Evolutionary conservation across 2,797 vertebrate genomes (phyloP).

Genomic region (Acanthurus tractus): DNA sequence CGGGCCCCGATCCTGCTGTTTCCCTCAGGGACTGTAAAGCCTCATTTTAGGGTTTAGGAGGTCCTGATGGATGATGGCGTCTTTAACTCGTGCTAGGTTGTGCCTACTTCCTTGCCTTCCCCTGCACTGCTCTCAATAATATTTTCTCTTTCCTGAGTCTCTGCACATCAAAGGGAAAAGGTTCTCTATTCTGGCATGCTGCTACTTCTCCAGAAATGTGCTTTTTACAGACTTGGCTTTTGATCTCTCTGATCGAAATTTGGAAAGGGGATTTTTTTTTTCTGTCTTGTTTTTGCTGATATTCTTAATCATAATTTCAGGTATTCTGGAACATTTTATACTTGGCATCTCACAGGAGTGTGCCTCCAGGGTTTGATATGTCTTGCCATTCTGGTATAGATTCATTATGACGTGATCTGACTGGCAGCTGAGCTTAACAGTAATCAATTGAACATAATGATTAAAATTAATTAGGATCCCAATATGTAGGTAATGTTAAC

Average conservation of each 20-base stretch:
- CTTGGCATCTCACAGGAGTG: not conserved
- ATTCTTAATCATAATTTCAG: conserved; percentile 35
- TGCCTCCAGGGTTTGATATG: not conserved
- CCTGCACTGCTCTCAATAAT: conserved; percentile 69
- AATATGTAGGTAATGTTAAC: not conserved
- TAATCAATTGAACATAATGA: not conserved
- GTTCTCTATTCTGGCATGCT: conserved; percentile 60
- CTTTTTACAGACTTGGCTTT: conserved; percentile 69
- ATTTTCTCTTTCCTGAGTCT: conserved; percentile 65
- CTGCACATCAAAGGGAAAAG: conserved; percentile 74
- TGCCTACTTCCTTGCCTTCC: conserved; percentile 55
- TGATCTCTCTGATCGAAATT: conserved; percentile 67
- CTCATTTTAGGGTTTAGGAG: conserved; percentile 76
- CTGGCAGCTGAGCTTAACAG: not conserved
- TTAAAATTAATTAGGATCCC: not conserved
- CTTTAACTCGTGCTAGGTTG: conserved; percentile 63
- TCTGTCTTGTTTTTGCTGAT: conserved; percentile 42
- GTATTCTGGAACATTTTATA: conserved; percentile 14
- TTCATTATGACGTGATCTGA: not conserved
- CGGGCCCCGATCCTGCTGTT: conserved; percentile 74
- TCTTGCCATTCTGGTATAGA: not conserved
- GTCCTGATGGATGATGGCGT: conserved; percentile 65
- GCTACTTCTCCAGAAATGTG: conserved; percentile 63
- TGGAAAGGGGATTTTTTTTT: conserved; percentile 50
- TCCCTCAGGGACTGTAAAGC: conserved; percentile 69